Conservation (phyloP, 1,140 invertebrate genomes). For the Habropoda laboriosa region DNA sequence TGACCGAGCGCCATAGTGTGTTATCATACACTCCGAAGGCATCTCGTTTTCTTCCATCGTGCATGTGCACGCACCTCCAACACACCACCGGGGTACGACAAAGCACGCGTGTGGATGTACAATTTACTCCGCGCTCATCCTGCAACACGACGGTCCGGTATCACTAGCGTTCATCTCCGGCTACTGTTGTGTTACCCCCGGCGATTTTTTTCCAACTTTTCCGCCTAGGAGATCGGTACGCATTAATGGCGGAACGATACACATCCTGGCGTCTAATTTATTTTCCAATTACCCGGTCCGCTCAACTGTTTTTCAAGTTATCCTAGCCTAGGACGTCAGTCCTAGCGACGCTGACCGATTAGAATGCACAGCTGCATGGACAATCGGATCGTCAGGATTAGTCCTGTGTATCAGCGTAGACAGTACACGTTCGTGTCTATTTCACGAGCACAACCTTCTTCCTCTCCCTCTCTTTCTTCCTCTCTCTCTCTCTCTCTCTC, state of each 20-base stretch:
- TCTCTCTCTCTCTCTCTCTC: no score
- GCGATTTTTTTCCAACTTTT: conserved; percentile 19
- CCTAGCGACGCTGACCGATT: not conserved
- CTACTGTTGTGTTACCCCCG: conserved; percentile 7
- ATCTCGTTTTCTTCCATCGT: not conserved
- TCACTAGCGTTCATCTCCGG: conserved; percentile 37
- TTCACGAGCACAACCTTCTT: no score
- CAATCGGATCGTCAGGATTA: conserved; percentile 11
- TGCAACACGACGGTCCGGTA: conserved; percentile 3
- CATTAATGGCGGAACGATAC: conserved; percentile 19
- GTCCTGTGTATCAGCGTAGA: no score
- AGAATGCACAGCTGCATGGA: not conserved
- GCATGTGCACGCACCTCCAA: conserved; percentile 33
- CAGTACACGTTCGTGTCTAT: not conserved
- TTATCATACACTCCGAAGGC: conserved; percentile 55
- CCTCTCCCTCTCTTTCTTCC: no score
- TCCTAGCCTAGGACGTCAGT: not conserved
- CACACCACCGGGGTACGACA: conserved; percentile 20
- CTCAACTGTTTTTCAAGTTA: not conserved
- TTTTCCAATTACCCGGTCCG: conserved; percentile 22
- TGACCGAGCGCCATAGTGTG: conserved; percentile 64
- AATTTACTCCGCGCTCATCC: conserved; percentile 51
- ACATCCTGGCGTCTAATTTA: conserved; percentile 18
- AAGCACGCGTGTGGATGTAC: conserved; percentile 26
- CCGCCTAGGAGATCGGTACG: not conserved